Evolutionary conservation across 1,140 invertebrate genomes (phyloP), one percentile per base, ranked within the genome.

Genomic region (Nasonia giraulti): DNA sequence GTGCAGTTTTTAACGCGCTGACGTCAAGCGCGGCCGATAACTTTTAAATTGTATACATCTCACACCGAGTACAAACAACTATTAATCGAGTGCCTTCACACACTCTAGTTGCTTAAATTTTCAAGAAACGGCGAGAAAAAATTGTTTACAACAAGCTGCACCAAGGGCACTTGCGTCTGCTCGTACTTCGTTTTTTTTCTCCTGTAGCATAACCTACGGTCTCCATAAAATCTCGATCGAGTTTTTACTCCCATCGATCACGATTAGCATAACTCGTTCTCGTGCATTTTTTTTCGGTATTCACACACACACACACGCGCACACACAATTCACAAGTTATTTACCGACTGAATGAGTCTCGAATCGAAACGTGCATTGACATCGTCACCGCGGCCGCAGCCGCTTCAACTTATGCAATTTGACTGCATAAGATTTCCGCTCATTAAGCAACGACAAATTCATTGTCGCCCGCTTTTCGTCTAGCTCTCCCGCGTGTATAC

Each of bases 221-320:
- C 11, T 71, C 17, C 62, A n/a, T 14, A 66, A 66, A 62, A 79
- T 79, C 10, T 8, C 20, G 55, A 79, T 79, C 50, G 27, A 79
- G 77, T 62, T 66, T 79, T 79, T 79, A 12, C 31, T 50, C 14
- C 17, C 31, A n/a, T 20, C 20, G 27, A 37, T 62, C 10, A 23
- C 31, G 12, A 79, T 79, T 79, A 8, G 31, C 77, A 79, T 79
- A 79, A 79, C 77, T 37, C 31, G 20, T 79, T 79, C 17, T 27
- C 5, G 55, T 33, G 55, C 10, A 37, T 20, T 71, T 31, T 71
- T 71, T n/a, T 62, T 62, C 20, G 20, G n/a, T 12, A 77, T 27
- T 27, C 27, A 27, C 27, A 27, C 27, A 27, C 27, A 27, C 10
- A 31, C 10, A 77, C 27, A 27, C 27, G 0, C 27, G 0, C 10